Base-by-base conservation (phyloP, 1,140 invertebrate species). In the Ceratina calcarata region DNA sequence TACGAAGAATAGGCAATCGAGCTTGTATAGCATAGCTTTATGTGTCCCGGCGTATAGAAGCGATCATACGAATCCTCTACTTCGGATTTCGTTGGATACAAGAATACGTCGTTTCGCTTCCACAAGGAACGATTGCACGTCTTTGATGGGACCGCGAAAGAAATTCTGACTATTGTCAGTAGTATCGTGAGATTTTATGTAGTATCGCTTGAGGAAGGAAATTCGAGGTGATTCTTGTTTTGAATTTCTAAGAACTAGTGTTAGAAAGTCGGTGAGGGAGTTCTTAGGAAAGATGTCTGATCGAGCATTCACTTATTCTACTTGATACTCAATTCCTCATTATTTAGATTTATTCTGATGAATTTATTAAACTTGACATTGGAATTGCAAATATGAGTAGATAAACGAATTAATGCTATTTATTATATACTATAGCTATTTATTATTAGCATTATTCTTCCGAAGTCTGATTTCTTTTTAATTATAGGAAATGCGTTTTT, bases 1-100 rank as follows among this genome's bases (percentile, higher is more conserved):
- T 18, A 37, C 20, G 10, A 24, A 24, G 73, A 76, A 60, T 58
- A 76, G 73, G 67, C 64, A 68, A 78, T 78, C 57, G 66, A 53
- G 37, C 24, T 58, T 51, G 37, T 61, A 62, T 37, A 45, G 45
- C 24, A 15, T 78, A 18, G 75, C 58, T 69, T 70, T 61, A 51
- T 51, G 22, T 37, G 3, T 18, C 12, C 6, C 24, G 57, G 20
- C 45, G 64, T 58, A 76, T 68, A 68, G 64, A 67, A 76, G 67
- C 53, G 53, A 76, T 60, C 73, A 8, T 15, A 32, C 32, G 67
- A 67, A 67, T 15, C 64, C 45, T 64, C 49, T 20, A 6, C 4
- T 4, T 12, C 55, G 20, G 45, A 55, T 74, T 18, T 32, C 49
- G 20, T 45, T 27, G 37, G 32, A 60, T 67, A 24, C 6, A 32